These are phyloP conservation scores for Mastomys coucha DNA, from an alignment of 2,113 vertebrate genomes.

Conservation along the genomic window DNA sequence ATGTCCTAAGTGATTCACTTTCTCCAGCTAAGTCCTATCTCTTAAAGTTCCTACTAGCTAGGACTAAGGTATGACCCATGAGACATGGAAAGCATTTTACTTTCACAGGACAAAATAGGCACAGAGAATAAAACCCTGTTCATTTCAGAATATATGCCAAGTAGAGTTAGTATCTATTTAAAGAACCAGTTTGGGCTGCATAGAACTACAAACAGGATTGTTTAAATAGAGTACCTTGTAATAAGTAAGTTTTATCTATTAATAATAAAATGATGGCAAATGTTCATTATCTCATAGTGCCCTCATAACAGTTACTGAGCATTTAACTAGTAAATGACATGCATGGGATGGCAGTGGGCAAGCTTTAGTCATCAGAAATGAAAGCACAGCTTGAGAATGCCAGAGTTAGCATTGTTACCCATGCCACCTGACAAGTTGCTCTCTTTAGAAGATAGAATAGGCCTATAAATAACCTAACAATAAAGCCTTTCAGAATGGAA, in stretches of 20 bases:
- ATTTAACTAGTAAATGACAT: constrained; percentile 2
- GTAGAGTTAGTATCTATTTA: background rate
- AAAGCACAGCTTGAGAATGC: background rate
- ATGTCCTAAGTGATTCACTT: background rate
- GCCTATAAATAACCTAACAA: background rate
- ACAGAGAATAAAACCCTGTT: background rate
- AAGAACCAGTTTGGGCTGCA: background rate
- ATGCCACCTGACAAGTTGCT: background rate
- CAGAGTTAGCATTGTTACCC: background rate
- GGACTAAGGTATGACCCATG: background rate
- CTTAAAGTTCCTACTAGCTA: background rate
- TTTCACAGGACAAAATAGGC: background rate
- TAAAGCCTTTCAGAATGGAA: background rate
- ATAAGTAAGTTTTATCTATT: background rate
- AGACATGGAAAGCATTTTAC: background rate
- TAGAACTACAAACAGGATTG: background rate
- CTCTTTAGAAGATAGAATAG: background rate
- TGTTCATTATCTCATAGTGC: background rate
- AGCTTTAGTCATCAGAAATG: background rate
- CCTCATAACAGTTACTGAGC: background rate
- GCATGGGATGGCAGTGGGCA: background rate
- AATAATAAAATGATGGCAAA: background rate
- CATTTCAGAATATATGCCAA: background rate
- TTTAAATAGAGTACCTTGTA: background rate
- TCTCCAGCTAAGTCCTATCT: background rate